Base-by-base conservation (phyloP, 2,797 vertebrate species). In the Meda fulgida region DNA sequence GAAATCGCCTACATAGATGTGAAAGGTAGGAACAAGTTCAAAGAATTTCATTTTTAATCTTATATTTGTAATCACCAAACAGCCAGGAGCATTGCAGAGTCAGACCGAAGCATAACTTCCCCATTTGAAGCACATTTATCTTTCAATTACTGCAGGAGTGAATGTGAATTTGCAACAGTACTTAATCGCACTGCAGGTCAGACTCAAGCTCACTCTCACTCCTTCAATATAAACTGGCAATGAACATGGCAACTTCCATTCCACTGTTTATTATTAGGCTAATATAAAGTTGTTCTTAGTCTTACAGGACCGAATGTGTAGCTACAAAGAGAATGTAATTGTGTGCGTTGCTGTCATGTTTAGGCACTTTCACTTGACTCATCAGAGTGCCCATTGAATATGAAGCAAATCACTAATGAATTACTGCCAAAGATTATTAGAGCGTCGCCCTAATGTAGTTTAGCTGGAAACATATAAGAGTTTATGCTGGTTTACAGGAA, bases 361-460 rank as follows among this genome's bases (percentile, higher is more conserved):
- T 11, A 38, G 31, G 14, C 34, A 80, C 7, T 55, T 80, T 63
- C 4, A 31, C 29, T 80, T 80, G 65, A 60, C 71, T 87, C 51
- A 60, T 40, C 55, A 60, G 72, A 66, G 48, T 78, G 80, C 13
- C 19, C 1, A 23, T n/a, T 55, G 38, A 84, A 84, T 84, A 76
- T 84, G 71, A 87, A 80, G 40, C 21, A 80, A 78, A 84, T 84
- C 31, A 53, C 53, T 40, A 80, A 75, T 77, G 46, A 75, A 84
- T 77, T 80, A 60, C 63, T 80, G 71, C 66, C 48, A 80, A 66
- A 84, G 70, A 84, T 67, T 79, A 84, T 84, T 80, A 40, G 53
- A 80, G 58, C n/a, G 0, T 75, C 43, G 19, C 55, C 46, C 69
- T 51, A 40, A 36, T 70, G 40, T 11, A 21, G 9, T 70, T 81